phyloP scores from a whole-genome alignment of 92 coral and sea anemone genomes.

The Pocillopora grandis region DNA sequence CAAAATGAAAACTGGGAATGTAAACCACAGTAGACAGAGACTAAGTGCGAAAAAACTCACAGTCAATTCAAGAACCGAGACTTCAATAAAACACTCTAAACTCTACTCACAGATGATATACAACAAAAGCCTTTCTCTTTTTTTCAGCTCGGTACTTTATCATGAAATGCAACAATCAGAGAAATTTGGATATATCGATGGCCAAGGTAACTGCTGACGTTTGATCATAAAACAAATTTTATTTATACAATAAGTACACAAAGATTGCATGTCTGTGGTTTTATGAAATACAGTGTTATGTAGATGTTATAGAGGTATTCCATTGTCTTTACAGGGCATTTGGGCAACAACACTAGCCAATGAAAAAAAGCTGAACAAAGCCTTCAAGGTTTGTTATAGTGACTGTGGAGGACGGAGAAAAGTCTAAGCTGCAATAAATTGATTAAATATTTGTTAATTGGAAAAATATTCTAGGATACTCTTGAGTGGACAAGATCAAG shows the following conservation, averaged over 20 bases:
- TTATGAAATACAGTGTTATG: background rate
- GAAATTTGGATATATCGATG: constrained; percentile 93
- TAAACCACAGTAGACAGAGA: no score
- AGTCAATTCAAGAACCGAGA: no score
- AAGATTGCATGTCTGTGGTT: background rate
- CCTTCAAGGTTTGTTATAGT: constrained; percentile 64
- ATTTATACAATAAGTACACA: background rate
- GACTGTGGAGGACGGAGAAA: no score
- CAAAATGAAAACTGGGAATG: no score
- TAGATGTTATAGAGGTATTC: background rate
- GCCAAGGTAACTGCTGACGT: constrained; percentile 60
- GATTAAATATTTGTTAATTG: no score
- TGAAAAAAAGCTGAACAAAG: constrained; percentile 95
- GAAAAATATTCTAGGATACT: no score
- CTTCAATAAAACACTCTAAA: no score
- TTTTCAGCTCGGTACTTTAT: constrained; percentile 88
- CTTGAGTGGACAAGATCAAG: no score
- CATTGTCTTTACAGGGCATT: constrained; percentile 63
- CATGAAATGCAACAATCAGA: constrained; percentile 98
- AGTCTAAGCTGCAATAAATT: no score
- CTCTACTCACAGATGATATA: no score
- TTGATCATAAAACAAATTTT: no score
- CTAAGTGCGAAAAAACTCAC: no score
- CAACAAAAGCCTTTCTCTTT: background rate
- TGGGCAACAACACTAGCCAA: constrained; percentile 99